Conservation (phyloP, 2,797 vertebrate species). For the Bucorvus abyssinicus region DNA sequence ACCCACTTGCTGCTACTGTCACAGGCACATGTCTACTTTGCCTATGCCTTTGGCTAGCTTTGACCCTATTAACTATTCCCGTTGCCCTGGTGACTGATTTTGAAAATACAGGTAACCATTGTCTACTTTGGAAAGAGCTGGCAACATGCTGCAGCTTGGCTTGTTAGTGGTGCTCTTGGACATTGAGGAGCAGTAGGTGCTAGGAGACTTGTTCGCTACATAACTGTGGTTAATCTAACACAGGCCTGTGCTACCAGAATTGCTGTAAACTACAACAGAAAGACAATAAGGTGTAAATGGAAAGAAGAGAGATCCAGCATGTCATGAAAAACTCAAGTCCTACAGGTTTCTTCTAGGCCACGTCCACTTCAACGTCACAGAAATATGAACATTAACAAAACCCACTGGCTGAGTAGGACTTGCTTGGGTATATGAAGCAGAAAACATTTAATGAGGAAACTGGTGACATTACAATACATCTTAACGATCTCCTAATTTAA, state of each 20-base stretch:
- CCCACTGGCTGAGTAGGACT: neutral
- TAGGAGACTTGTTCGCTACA: neutral
- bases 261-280: neutral
- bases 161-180: neutral
- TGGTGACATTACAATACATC: neutral
- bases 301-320: neutral
- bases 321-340: neutral
- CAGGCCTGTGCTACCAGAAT: neutral
- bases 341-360: neutral
- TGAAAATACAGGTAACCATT: neutral
- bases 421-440: neutral
- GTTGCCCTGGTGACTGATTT: neutral
- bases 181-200: neutral
- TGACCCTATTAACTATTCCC: neutral
- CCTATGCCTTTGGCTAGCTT: neutral
- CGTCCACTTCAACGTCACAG: neutral
- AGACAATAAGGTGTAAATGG: neutral
- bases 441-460: slow-evolving; percentile 1
- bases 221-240: neutral
- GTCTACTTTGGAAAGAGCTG: neutral
- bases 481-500: neutral
- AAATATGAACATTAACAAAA: neutral
- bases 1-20: neutral
- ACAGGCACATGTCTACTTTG: neutral
- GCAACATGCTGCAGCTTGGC: neutral